These are phyloP conservation scores for Chrysaora quinquecirrha DNA, from an alignment of 30 jellyfish, hydroid and myxozoan genomes.

Conservation along the genomic window DNA sequence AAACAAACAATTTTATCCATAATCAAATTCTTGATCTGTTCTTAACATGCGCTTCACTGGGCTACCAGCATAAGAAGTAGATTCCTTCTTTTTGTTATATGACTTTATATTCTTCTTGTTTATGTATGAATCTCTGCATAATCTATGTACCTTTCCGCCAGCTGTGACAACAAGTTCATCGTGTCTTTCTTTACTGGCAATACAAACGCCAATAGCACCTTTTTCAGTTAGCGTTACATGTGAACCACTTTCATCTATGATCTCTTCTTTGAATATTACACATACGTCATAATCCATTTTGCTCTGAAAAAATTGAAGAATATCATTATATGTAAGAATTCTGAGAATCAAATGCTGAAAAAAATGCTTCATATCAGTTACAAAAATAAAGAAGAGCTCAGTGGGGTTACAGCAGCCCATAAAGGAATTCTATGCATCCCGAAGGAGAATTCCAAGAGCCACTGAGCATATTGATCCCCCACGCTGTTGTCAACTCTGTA, in stretches of 20 bases:
- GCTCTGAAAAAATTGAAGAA: not conserved
- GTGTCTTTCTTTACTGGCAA: not conserved
- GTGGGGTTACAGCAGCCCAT: slow-evolving; percentile 1
- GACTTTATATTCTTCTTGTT: not conserved
- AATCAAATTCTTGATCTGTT: not conserved
- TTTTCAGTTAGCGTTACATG: not conserved
- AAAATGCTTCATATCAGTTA: not conserved
- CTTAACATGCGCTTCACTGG: not conserved
- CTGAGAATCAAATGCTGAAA: not conserved
- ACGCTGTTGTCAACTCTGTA: not conserved
- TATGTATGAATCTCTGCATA: not conserved
- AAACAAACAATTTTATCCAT: not conserved
- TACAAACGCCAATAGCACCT: slow-evolving; percentile 1
- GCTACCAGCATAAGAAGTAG: slow-evolving; percentile 1
- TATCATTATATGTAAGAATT: not conserved
- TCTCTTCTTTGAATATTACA: not conserved
- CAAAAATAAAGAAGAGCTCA: not conserved
- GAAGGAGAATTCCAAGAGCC: slow-evolving; percentile 1
- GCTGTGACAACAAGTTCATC: slow-evolving; percentile 1
- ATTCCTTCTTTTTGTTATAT: not conserved
- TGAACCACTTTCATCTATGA: not conserved
- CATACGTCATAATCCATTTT: not conserved
- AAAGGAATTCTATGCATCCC: not conserved
- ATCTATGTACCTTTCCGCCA: not conserved
- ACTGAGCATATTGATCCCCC: not conserved